Percentiles rank a stretch among this genome's conserved stretches.
phyloP scores from a whole-genome alignment of 1,140 invertebrate genomes.

The Drosophila bifasciata region DNA sequence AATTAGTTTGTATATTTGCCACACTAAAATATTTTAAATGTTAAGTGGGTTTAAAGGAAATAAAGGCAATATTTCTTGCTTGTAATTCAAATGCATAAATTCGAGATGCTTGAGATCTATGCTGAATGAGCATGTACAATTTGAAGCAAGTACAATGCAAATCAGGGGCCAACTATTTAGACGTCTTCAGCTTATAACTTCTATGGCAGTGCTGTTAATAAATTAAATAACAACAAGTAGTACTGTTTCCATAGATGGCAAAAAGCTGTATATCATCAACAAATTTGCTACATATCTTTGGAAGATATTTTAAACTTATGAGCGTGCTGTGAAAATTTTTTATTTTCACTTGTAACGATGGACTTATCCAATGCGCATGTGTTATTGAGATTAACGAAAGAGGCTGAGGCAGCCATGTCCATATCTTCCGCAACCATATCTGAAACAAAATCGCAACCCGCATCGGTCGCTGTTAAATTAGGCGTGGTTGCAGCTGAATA shows the following conservation, averaged over 20 bases:
- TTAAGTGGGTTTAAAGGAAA: conserved; percentile 4
- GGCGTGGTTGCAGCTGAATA: conserved; percentile 43
- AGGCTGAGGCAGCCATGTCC: conserved; percentile 5
- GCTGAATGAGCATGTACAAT: conserved; percentile 2
- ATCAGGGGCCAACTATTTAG: conserved; percentile 15
- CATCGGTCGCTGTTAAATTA: conserved; percentile 23
- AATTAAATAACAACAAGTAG: conserved; percentile 48
- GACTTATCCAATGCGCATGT: conserved; percentile 26
- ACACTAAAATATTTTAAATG: conserved; percentile 12
- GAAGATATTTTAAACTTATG: conserved; percentile 37
- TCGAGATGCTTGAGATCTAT: conserved; percentile 33
- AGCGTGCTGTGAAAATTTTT: conserved; percentile 19
- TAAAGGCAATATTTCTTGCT: neutral
- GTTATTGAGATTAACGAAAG: conserved; percentile 21
- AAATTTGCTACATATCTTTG: conserved; percentile 57
- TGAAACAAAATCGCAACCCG: neutral
- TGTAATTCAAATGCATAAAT: conserved; percentile 26
- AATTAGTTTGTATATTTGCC: conserved; percentile 1
- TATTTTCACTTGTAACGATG: conserved; percentile 15
- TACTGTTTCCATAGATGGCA: conserved; percentile 38
- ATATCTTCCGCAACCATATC: conserved; percentile 1
- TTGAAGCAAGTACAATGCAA: conserved; percentile 23
- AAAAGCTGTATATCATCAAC: conserved; percentile 30
- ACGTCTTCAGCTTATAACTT: conserved; percentile 52
- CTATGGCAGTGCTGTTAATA: conserved; percentile 60